phyloP scores from a whole-genome alignment of 2,888 invertebrate genomes.

The Thereva unica region DNA sequence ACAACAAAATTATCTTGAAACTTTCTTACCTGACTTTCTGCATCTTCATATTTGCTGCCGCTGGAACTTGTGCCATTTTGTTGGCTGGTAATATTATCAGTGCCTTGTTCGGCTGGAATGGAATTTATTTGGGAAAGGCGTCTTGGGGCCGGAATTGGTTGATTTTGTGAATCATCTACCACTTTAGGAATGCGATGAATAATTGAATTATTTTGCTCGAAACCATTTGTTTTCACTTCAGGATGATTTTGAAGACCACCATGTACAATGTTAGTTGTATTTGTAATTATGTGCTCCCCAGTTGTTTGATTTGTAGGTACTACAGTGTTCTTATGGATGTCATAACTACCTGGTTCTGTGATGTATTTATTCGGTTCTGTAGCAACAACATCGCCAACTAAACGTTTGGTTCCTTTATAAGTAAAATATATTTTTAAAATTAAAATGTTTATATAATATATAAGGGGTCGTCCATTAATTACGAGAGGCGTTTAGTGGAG shows the following conservation, averaged over 20 bases:
- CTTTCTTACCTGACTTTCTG: constrained; percentile 60
- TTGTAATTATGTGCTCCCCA: constrained; percentile 48
- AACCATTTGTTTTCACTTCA: constrained; percentile 50
- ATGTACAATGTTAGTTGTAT: constrained; percentile 48
- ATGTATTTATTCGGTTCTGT: constrained; percentile 43
- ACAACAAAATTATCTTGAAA: constrained; percentile 4
- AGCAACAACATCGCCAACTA: constrained; percentile 59
- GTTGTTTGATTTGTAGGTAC: constrained; percentile 44
- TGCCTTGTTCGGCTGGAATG: constrained; percentile 56
- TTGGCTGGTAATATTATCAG: constrained; percentile 22
- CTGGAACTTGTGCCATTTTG: constrained; percentile 43
- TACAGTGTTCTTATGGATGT: constrained; percentile 35
- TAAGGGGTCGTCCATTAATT: neutral
- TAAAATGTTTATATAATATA: neutral
- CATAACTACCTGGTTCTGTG: constrained; percentile 32
- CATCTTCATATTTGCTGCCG: constrained; percentile 48
- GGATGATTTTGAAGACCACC: neutral
- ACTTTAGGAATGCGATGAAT: constrained; percentile 38
- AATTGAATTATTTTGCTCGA: constrained; percentile 34
- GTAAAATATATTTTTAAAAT: neutral
- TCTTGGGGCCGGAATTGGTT: constrained; percentile 57
- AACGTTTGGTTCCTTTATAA: constrained; percentile 62
- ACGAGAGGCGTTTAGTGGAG: too few relatives aligned
- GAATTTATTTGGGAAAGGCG: constrained; percentile 59
- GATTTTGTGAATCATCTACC: constrained; percentile 46